Conservation (phyloP, 2,888 invertebrate genomes). For the Calameuta filiformis region DNA sequence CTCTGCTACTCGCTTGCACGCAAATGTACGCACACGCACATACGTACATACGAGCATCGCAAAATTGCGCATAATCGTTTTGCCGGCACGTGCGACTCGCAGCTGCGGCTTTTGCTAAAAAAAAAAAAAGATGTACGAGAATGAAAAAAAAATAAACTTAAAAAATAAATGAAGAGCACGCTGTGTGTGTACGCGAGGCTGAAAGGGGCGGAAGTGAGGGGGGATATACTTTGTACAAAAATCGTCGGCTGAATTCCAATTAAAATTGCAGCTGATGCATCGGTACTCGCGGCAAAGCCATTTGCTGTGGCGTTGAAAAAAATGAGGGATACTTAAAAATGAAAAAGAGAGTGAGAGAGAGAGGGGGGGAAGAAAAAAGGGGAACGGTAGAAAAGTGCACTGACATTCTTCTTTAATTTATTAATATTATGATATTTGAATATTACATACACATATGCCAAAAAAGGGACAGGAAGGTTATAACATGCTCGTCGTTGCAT, state of each 20-base stretch:
- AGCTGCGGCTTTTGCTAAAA: neutral
- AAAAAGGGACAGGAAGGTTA: slow-evolving; percentile 31
- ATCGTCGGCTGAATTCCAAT: no score
- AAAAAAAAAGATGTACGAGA: neutral
- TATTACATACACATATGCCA: no score
- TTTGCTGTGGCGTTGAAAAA: no score
- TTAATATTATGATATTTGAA: no score
- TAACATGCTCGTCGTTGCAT: slow-evolving; percentile 12
- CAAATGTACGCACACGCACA: neutral
- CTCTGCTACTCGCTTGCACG: neutral
- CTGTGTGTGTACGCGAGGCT: no score
- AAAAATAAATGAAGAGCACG: neutral
- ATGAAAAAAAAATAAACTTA: neutral
- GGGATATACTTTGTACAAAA: neutral
- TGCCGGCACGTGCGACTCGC: neutral
- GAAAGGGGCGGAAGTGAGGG: no score
- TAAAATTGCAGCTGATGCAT: no score
- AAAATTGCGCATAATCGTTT: no score
- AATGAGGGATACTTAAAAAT: neutral
- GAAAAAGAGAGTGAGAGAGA: neutral
- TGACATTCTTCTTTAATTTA: no score
- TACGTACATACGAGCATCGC: neutral
- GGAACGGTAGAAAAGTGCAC: slow-evolving; percentile 37
- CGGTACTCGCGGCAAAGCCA: no score
- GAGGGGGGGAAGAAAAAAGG: slow-evolving; percentile 24